phyloP scores from a whole-genome alignment of 2,113 vertebrate species.

The Epinephelus lanceolatus region DNA sequence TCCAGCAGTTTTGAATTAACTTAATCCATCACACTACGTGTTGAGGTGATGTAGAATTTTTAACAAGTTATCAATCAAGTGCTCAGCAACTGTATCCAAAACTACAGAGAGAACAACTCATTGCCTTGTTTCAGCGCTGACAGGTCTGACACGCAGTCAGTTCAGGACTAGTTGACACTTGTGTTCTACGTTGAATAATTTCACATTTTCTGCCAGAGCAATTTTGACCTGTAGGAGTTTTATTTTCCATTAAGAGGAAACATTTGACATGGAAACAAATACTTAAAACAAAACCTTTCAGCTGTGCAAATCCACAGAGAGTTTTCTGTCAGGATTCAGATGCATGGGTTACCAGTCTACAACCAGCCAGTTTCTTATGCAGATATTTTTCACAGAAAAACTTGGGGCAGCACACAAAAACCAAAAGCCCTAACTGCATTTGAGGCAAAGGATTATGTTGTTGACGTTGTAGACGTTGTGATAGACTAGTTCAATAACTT shows the following conservation, averaged over 20 bases:
- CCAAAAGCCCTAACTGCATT: too few species aligned
- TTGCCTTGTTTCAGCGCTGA: constrained; percentile 19
- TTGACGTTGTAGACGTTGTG: too few species aligned
- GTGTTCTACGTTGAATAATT: constrained; percentile 19
- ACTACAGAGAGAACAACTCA: constrained; percentile 12
- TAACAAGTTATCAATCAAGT: constrained; percentile 51
- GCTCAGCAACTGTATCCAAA: constrained; percentile 29
- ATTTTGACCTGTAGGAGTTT: neutral
- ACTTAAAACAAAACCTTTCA: constrained; percentile 2
- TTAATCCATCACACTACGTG: constrained; percentile 50
- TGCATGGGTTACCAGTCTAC: too few species aligned
- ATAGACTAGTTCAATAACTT: too few species aligned
- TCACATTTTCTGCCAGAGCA: constrained; percentile 6
- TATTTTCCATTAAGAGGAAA: neutral
- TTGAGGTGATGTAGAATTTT: constrained; percentile 33
- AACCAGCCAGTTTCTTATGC: too few species aligned
- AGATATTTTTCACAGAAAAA: too few species aligned
- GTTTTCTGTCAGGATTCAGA: neutral
- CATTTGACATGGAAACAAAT: neutral
- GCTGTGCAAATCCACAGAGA: neutral
- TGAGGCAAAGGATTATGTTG: too few species aligned
- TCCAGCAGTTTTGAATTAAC: constrained; percentile 37
- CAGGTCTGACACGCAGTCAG: neutral
- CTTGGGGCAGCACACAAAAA: too few species aligned
- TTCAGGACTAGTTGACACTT: neutral